phyloP scores from a whole-genome alignment of 2,113 vertebrate genomes.

The Helogale parvula region DNA sequence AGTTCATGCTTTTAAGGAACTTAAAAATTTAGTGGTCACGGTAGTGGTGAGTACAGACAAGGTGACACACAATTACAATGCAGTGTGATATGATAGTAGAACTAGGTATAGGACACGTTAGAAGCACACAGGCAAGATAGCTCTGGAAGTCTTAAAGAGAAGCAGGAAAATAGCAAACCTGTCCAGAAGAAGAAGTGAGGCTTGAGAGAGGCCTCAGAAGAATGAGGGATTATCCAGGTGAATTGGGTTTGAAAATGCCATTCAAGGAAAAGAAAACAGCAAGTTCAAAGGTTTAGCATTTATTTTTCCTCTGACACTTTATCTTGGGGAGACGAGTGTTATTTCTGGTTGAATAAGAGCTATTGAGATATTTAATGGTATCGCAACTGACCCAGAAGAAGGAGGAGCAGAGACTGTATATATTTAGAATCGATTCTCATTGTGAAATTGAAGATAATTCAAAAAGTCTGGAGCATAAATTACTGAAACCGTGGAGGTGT shows the following conservation, averaged over 20 bases:
- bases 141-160: background rate
- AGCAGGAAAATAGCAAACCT: background rate
- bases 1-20: background rate
- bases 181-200: background rate
- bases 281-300: background rate
- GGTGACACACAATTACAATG: background rate
- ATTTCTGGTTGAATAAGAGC: conserved; percentile 26
- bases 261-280: background rate
- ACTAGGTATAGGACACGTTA: background rate
- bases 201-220: background rate
- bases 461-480: background rate
- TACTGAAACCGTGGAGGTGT: background rate
- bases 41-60: background rate
- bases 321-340: conserved; percentile 19
- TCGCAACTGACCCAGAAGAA: background rate
- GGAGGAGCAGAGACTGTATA: background rate
- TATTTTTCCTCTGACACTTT: background rate
- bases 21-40: background rate
- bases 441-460: conserved; percentile 7
- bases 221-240: background rate
- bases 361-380: background rate
- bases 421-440: conserved; percentile 16
- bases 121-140: background rate
- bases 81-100: background rate
- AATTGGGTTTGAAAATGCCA: background rate